Conservation (phyloP, 2,797 vertebrate species). For the Argya squamiceps region DNA sequence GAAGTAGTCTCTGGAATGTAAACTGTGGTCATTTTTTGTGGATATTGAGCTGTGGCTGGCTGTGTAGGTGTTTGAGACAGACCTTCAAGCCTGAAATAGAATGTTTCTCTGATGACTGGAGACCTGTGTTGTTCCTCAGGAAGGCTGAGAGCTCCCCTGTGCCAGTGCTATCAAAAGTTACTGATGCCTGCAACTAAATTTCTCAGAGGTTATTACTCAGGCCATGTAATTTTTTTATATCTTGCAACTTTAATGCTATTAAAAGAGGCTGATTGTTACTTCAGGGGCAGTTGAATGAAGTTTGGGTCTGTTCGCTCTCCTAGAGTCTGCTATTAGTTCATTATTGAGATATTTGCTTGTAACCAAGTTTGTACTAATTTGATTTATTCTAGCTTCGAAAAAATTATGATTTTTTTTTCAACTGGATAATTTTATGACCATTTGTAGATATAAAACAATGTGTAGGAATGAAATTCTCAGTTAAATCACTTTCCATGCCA, state of each 20-base stretch:
- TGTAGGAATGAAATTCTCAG: background rate
- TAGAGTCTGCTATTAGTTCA: background rate
- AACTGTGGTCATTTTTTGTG: rapidly evolving
- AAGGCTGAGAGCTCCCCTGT: background rate
- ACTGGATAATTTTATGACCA: background rate
- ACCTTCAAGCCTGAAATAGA: background rate
- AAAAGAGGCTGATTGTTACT: background rate
- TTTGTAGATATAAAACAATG: background rate
- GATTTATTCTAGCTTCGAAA: background rate
- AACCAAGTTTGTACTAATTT: background rate
- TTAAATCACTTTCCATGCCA: background rate
- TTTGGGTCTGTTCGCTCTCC: background rate
- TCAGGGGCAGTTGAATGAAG: background rate
- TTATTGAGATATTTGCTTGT: background rate
- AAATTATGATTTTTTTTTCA: background rate
- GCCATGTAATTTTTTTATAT: background rate
- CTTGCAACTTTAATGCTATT: background rate
- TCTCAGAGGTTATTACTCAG: background rate
- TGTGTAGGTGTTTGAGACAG: background rate
- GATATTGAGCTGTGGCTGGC: background rate
- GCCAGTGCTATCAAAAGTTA: background rate
- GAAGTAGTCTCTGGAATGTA: background rate
- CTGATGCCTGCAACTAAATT: background rate
- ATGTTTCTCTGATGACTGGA: background rate
- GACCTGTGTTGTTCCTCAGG: background rate